Evolutionary conservation across 2,888 invertebrate species (phyloP).

Genomic region (Hedya salicella): DNA sequence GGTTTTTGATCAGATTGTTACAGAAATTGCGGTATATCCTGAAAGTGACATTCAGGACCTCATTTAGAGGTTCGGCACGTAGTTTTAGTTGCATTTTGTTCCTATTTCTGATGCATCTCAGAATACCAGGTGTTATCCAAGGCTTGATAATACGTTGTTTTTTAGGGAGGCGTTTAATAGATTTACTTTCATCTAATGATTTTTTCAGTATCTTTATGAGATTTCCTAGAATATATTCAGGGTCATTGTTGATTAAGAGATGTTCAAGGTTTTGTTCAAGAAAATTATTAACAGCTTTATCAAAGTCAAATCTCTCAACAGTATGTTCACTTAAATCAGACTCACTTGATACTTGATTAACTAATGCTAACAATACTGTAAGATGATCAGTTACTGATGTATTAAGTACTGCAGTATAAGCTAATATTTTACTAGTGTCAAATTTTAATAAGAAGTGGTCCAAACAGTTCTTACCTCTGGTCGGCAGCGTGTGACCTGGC

Average conservation of each 20-base stretch:
- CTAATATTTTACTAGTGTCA: not conserved
- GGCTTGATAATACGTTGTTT: too few species aligned
- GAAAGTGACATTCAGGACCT: not conserved
- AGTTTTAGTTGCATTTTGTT: too few species aligned
- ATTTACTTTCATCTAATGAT: not conserved
- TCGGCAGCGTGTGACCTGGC: not conserved
- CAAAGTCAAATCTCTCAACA: too few species aligned
- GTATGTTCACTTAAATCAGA: not conserved
- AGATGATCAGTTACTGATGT: not conserved
- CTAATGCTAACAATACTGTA: not conserved
- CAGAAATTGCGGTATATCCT: not conserved
- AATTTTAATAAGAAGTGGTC: not conserved
- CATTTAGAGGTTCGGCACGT: not conserved
- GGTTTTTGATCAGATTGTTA: too few species aligned
- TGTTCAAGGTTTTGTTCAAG: too few species aligned
- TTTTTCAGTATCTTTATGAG: not conserved
- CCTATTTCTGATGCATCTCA: too few species aligned
- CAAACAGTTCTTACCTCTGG: too few species aligned
- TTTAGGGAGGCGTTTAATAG: not conserved
- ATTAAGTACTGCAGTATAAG: not conserved
- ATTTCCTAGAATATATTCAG: not conserved
- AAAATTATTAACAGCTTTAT: too few species aligned
- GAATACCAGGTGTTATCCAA: too few species aligned
- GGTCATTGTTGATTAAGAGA: too few species aligned
- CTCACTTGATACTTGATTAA: not conserved